These are phyloP conservation scores for Peromyscus eremicus DNA, from an alignment of 2,797 vertebrate species.

Conservation along the genomic window DNA sequence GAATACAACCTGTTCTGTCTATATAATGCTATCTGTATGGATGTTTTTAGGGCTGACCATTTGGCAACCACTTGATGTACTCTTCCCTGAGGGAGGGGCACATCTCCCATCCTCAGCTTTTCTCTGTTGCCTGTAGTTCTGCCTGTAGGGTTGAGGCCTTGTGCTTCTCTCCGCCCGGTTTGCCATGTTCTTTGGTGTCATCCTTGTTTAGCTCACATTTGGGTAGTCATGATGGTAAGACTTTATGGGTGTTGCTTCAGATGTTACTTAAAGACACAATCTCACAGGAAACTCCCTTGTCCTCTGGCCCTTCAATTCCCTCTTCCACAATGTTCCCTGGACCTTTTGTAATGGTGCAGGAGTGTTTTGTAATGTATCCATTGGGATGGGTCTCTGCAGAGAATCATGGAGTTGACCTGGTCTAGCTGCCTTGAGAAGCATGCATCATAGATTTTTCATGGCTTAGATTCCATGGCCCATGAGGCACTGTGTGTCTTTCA, in stretches of 20 bases:
- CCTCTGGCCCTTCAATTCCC: background rate
- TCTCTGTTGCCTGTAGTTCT: background rate
- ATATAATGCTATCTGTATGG: background rate
- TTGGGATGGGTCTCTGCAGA: background rate
- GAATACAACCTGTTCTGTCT: background rate
- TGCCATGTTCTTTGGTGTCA: background rate
- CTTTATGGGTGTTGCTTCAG: no score
- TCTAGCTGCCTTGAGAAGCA: background rate
- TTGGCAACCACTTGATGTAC: background rate
- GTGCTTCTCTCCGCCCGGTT: no score
- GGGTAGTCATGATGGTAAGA: background rate
- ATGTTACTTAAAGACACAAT: no score
- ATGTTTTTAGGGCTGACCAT: background rate
- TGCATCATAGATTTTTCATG: background rate
- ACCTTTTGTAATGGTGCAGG: background rate
- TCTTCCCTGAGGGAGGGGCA: background rate
- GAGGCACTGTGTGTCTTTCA: background rate
- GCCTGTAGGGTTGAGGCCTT: background rate
- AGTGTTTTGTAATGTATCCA: background rate
- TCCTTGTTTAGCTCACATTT: background rate
- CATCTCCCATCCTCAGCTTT: background rate
- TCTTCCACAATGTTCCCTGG: background rate
- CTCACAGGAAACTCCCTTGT: background rate
- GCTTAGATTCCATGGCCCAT: background rate
- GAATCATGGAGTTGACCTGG: background rate